These are phyloP conservation scores for Ormyrus pomaceus DNA, from an alignment of 2,888 invertebrate genomes.

Conservation along the genomic window DNA sequence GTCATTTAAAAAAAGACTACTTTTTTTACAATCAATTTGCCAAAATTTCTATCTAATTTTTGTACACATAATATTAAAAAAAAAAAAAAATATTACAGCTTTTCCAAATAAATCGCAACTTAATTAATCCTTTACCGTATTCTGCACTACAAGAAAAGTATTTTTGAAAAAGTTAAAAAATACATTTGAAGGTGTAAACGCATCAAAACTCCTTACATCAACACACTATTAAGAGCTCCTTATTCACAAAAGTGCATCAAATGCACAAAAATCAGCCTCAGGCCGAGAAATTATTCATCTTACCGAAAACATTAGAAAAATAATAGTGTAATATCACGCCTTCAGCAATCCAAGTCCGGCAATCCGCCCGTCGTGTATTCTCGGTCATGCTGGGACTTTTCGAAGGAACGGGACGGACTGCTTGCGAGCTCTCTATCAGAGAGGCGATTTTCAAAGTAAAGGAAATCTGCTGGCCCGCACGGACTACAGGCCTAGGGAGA, in stretches of 20 bases:
- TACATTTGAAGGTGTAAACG: constrained; percentile 16
- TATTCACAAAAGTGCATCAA: neutral
- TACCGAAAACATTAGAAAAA: constrained; percentile 26
- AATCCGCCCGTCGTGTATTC: constrained; percentile 62
- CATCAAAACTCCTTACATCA: constrained; percentile 23
- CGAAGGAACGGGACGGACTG: constrained; percentile 57
- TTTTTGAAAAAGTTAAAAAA: constrained; percentile 39
- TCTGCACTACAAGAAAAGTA: constrained; percentile 2
- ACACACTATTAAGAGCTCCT: neutral
- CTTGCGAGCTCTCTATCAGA: constrained; percentile 58
- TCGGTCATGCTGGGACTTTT: constrained; percentile 62
- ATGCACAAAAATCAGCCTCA: neutral
- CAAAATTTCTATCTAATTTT: no score
- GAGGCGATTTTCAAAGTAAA: constrained; percentile 64
- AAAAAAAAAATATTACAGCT: no score
- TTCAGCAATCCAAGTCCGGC: constrained; percentile 66
- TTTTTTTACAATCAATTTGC: no score
- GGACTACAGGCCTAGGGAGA: constrained; percentile 64
- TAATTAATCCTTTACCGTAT: neutral
- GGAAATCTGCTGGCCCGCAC: constrained; percentile 63
- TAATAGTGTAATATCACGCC: neutral
- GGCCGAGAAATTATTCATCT: constrained; percentile 17
- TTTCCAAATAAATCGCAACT: constrained; percentile 1
- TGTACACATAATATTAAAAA: no score
- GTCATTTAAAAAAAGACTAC: no score